Evolutionary conservation across 2,113 vertebrate species (phyloP), one percentile per base, ranked within the genome.

Genomic region (Acanthochromis polyacanthus): DNA sequence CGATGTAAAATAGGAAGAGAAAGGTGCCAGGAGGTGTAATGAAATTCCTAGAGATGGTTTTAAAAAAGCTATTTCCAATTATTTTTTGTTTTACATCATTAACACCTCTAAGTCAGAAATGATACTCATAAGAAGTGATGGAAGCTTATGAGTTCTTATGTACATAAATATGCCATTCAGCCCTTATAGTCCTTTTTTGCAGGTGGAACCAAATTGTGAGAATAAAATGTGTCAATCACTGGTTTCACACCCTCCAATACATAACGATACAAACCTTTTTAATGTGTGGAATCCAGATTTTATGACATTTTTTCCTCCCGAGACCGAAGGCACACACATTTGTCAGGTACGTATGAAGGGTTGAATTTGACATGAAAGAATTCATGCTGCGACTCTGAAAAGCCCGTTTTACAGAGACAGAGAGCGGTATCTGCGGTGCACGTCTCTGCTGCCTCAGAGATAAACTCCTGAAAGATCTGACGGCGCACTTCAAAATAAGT

Each of bases 371-470:
- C 38, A 52, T 58, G 30, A 52, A 51, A 71, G 14, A 60, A 50
- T 43, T 23, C 67, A 10, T 1, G 15, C 22, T 9, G 62, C 0
- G 22, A 19, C 52, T 67, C 7, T 11, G 52, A 36, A 48, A 61
- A 69, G 40, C 45, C 38, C 8, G 17, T 32, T 62, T 55, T 36
- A 36, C 58, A 43, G 56, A 50, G 53, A 51, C 4, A 0, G 20
- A 65, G 25, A 28, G 32, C 25, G 10, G 1, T 3, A 17, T 36
- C 64, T 36, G 46, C 3, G 15, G 32, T 2, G 4, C 23, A 22
- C 2, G 23, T 52, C 67, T 51, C 75, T 80, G 76, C 36, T 28
- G 56, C 20, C 43, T 80, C 55, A 48, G 40, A 84, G 78, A 80
- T 82, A 73, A 82, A 70, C 22, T 19, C 7, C 30, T 38, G 38